Percentiles rank a stretch among this genome's conserved stretches.
Evolutionary conservation across 2,888 invertebrate species (phyloP).

Genomic region (Tetragonisca angustula): DNA sequence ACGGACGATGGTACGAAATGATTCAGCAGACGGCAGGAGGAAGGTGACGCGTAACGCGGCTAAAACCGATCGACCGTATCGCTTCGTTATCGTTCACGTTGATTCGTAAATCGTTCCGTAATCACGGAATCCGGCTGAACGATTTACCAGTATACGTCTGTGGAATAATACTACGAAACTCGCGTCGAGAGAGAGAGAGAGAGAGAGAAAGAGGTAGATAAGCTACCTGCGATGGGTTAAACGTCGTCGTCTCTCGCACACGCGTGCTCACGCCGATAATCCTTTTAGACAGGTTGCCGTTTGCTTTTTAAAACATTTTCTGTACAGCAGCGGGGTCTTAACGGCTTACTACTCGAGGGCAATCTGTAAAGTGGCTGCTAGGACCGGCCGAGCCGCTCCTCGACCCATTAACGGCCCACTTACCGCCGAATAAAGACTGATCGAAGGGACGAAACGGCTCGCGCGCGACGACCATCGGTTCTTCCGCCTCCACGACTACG

Average conservation of each 20-base stretch:
- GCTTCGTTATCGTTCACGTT: conserved; percentile 24
- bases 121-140: conserved; percentile 29
- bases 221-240: conserved; percentile 53
- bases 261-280: conserved; percentile 64
- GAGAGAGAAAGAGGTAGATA: conserved; percentile 47
- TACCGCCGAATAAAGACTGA: conserved; percentile 67
- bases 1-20: neutral
- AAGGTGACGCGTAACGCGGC: neutral
- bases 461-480: conserved; percentile 29
- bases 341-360: conserved; percentile 69
- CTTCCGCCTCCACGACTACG: conserved; percentile 26
- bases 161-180: neutral
- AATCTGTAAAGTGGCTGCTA: conserved; percentile 72
- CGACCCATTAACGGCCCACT: conserved; percentile 69
- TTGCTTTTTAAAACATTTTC: conserved; percentile 71
- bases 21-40: neutral
- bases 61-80: conserved; percentile 21
- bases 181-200: conserved; percentile 34
- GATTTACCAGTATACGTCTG: conserved; percentile 2
- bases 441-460: conserved; percentile 55
- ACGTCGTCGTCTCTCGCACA: conserved; percentile 42
- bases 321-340: conserved; percentile 61
- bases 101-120: conserved; percentile 44
- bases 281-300: conserved; percentile 68
- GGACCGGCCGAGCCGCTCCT: conserved; percentile 56